Percentiles rank a stretch among this genome's conserved stretches.
These are phyloP conservation scores for Lethenteron reissneri DNA, from an alignment of 2,113 vertebrate species.

Conservation along the genomic window DNA sequence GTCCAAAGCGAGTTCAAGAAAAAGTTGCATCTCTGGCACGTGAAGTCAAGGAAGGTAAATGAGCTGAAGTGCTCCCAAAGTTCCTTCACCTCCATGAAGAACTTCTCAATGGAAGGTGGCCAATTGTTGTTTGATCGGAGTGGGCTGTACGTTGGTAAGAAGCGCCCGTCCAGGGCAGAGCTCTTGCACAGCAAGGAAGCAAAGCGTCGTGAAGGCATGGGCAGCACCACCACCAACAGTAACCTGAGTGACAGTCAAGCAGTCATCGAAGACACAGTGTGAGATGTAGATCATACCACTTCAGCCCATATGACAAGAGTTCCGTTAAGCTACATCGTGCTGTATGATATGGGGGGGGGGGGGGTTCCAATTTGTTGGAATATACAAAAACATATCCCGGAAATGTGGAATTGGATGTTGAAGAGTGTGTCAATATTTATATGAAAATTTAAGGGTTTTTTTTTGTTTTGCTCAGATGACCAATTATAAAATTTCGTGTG, in stretches of 20 bases:
- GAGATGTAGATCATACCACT: background rate
- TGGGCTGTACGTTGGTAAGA: no score
- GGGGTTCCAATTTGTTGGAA: background rate
- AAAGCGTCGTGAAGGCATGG: no score
- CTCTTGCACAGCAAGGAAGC: no score
- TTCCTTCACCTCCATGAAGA: no score
- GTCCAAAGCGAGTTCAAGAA: conserved; percentile 68
- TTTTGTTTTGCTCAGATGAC: conserved; percentile 5
- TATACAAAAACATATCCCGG: conserved; percentile 1
- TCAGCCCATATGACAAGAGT: no score
- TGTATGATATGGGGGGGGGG: conserved; percentile 45
- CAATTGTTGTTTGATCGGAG: no score
- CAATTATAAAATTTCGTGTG: conserved; percentile 11
- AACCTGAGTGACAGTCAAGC: background rate
- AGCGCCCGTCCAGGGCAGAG: no score
- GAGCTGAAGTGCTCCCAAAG: no score
- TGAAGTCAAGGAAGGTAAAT: no score
- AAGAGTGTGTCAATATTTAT: conserved; percentile 8
- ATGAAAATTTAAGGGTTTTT: conserved; percentile 13
- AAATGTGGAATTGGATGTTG: no score
- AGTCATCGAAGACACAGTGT: background rate
- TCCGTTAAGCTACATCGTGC: conserved; percentile 14
- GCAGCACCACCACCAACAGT: background rate
- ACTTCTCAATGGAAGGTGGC: no score
- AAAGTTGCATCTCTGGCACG: conserved; percentile 59